phyloP scores from a whole-genome alignment of 1,140 invertebrate species.

The Chironomus tepperi region DNA sequence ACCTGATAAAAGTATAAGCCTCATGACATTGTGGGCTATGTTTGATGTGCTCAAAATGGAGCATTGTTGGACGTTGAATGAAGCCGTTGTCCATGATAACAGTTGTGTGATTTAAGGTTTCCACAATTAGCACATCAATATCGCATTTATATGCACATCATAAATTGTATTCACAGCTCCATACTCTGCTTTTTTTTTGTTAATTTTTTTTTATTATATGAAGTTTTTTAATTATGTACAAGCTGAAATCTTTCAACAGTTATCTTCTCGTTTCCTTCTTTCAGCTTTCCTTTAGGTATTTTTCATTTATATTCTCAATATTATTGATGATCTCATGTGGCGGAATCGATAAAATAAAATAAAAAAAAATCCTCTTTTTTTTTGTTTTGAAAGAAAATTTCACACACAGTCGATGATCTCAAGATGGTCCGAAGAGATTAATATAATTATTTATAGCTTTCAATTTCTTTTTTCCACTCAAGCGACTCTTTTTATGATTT shows the following conservation, averaged over 20 bases:
- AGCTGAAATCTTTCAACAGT: too few species aligned
- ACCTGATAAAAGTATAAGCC: conserved; percentile 18
- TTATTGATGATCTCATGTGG: conserved; percentile 8
- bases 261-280: too few species aligned
- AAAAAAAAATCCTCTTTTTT: not conserved
- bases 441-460: conserved; percentile 15
- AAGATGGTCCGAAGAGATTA: not conserved
- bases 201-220: not conserved
- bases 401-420: conserved; percentile 4
- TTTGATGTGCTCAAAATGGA: conserved; percentile 3
- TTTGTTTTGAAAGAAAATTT: not conserved
- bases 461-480: not conserved
- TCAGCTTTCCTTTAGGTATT: too few species aligned
- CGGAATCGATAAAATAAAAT: not conserved
- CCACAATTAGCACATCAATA: not conserved
- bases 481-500: not conserved
- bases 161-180: not conserved
- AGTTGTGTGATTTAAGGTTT: not conserved
- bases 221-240: too few species aligned
- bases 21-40: conserved; percentile 12
- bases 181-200: not conserved
- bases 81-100: not conserved
- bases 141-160: conserved; percentile 12
- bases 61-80: not conserved
- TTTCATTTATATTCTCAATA: too few species aligned